These are phyloP conservation scores for Crematogaster levior DNA, from an alignment of 2,888 invertebrate genomes.

Conservation along the genomic window DNA sequence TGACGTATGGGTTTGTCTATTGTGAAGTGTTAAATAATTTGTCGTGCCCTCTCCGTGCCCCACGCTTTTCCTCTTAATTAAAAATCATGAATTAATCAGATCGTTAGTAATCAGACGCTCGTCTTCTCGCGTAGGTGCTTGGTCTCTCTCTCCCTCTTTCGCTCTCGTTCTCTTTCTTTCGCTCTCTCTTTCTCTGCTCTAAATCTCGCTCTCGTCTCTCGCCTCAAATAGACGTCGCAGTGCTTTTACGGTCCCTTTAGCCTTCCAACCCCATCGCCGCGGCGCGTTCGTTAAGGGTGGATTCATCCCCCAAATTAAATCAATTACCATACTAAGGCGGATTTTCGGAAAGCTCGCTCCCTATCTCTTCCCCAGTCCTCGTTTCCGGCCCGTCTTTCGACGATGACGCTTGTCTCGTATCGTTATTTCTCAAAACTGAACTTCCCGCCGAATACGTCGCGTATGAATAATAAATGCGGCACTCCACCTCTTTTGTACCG, in stretches of 20 bases:
- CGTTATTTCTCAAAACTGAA: conserved; percentile 70
- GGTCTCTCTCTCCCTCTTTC: conserved; percentile 46
- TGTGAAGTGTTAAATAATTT: conserved; percentile 68
- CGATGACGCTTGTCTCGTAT: conserved; percentile 70
- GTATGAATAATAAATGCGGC: conserved; percentile 52
- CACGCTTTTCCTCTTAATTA: conserved; percentile 74
- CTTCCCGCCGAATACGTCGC: conserved; percentile 57
- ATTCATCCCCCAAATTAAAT: conserved; percentile 85
- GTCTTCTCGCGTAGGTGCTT: conserved; percentile 75
- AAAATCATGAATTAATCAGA: conserved; percentile 78
- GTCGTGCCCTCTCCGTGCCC: background rate
- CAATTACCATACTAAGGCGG: conserved; percentile 84
- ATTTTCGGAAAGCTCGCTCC: conserved; percentile 80
- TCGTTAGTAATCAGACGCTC: conserved; percentile 77
- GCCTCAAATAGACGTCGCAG: conserved; percentile 78
- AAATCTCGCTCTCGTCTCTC: conserved; percentile 73
- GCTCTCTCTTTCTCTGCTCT: conserved; percentile 50
- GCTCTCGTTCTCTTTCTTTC: conserved; percentile 23
- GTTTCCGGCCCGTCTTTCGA: conserved; percentile 71
- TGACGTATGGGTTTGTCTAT: conserved; percentile 60
- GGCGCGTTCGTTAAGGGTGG: conserved; percentile 83
- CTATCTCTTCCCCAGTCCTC: conserved; percentile 69
- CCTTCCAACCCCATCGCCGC: conserved; percentile 80
- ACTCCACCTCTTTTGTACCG: conserved; percentile 14
- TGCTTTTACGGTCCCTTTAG: conserved; percentile 82